Evolutionary conservation across 1,140 invertebrate genomes (phyloP).

Genomic region (Monochamus saltuarius): DNA sequence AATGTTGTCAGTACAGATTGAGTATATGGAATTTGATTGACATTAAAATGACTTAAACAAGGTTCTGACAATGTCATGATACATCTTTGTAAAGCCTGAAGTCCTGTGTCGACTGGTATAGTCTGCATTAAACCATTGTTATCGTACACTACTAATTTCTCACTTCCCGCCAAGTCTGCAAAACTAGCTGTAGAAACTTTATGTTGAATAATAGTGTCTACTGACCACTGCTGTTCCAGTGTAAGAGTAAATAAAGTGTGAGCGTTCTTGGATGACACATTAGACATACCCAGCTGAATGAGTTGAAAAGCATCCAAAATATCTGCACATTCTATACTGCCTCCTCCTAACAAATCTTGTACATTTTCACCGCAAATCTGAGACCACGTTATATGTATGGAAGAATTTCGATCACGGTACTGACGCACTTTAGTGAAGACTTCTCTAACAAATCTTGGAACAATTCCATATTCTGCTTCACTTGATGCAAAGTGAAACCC

Average conservation of each 20-base stretch:
- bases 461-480: slow-evolving; percentile 73
- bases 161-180: slow-evolving; percentile 63
- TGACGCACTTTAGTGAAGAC: slow-evolving; percentile 67
- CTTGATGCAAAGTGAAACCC: slow-evolving; percentile 66
- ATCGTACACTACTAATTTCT: slow-evolving; percentile 55
- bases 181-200: slow-evolving; percentile 69
- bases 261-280: slow-evolving; percentile 40
- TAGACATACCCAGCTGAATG: slow-evolving; percentile 52
- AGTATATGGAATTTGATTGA: slow-evolving; percentile 55
- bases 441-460: slow-evolving; percentile 72
- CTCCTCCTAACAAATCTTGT: slow-evolving; percentile 47
- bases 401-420: slow-evolving; percentile 60
- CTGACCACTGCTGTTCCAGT: slow-evolving; percentile 67
- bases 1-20: slow-evolving; percentile 66
- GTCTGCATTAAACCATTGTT: slow-evolving; percentile 50
- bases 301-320: slow-evolving; percentile 50
- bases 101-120: slow-evolving; percentile 54
- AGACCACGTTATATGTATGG: slow-evolving; percentile 66
- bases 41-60: slow-evolving; percentile 55
- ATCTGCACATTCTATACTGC: slow-evolving; percentile 46
- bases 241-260: slow-evolving; percentile 69
- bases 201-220: slow-evolving; percentile 58
- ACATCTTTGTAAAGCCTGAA: slow-evolving; percentile 63
- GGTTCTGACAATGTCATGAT: slow-evolving; percentile 62
- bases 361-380: slow-evolving; percentile 56